Evolutionary conservation across 2,888 invertebrate genomes (phyloP), one percentile per base, ranked within the genome.

Genomic region (Salpingus planirostris): DNA sequence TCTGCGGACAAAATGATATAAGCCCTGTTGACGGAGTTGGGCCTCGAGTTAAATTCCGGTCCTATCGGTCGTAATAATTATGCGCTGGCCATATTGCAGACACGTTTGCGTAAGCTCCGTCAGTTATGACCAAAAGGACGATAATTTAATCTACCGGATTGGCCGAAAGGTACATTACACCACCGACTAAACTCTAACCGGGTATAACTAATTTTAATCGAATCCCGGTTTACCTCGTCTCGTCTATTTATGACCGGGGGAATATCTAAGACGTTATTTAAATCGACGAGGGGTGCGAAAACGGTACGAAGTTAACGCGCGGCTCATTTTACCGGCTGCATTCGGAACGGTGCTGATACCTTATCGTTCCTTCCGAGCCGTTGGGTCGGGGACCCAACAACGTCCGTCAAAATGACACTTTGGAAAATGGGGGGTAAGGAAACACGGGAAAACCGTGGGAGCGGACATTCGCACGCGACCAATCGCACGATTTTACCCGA

Each of bases 331-430:
- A n/a, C n/a, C n/a, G n/a, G n/a, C n/a, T n/a, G n/a, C n/a, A n/a
- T n/a, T n/a, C n/a, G n/a, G n/a, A n/a, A n/a, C n/a, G n/a, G n/a
- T n/a, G 23, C 10, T 13, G 34, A 25, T 26, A 33, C 29, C 22
- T 36, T 34, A 39, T 31, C 36, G 38, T 34, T 38, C 29, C 34
- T 40, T 43, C 36, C 40, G 27, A 36, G 31, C 33, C 38, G 33
- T 15, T 39, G 31, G 22, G 32, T 34, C 26, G 13, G n/a, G n/a
- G 21, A 33, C 15, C 31, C 14, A 25, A 35, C 27, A 31, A 34
- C 39, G 41, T 40, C 38, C 40, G 36, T 43, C 43, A 43, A 40
- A 36, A 29, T 31, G 38, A 40, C 43, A 33, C 33, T 28, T 27
- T 27, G 31, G 28, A 27, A 36, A 31, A 24, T 32, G 10, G 29